phyloP scores from a whole-genome alignment of 2,797 vertebrate species.

The Myotis pilosus region DNA sequence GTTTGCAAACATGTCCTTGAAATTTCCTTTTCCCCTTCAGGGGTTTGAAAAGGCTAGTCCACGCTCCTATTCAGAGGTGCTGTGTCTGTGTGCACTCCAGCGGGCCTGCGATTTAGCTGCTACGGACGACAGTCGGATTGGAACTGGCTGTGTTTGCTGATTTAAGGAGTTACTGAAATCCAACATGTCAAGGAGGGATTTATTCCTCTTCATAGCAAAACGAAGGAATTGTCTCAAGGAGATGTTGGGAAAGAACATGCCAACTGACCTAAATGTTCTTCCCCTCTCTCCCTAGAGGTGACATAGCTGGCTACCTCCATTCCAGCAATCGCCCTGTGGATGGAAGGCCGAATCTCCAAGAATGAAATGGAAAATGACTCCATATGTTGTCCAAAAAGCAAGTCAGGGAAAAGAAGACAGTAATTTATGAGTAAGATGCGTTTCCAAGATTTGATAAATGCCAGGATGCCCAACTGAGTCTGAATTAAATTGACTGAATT shows the following conservation, averaged over 20 bases:
- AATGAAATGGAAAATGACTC: slow-evolving; percentile 80
- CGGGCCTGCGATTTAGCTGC: not conserved
- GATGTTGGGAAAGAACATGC: slow-evolving; percentile 37
- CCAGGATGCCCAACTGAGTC: slow-evolving; percentile 38
- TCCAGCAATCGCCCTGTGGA: not conserved
- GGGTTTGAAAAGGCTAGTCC: slow-evolving; percentile 48
- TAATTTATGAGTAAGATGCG: slow-evolving; percentile 62
- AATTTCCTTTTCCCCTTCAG: slow-evolving; percentile 14
- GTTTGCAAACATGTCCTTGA: slow-evolving; percentile 33
- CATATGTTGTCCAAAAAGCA: slow-evolving; percentile 69
- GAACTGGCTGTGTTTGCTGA: slow-evolving; percentile 13
- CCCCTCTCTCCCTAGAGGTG: slow-evolving; percentile 59
- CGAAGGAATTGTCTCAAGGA: slow-evolving; percentile 6
- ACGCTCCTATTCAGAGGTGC: not conserved
- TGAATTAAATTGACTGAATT: slow-evolving; percentile 44
- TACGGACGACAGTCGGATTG: not conserved
- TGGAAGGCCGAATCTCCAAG: slow-evolving; percentile 58
- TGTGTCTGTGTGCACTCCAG: not conserved
- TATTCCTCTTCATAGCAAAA: slow-evolving; percentile 47
- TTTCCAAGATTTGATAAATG: slow-evolving; percentile 59
- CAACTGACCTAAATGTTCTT: slow-evolving; percentile 26
- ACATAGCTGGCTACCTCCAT: slow-evolving; percentile 55
- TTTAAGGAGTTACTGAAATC: slow-evolving; percentile 12
- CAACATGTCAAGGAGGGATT: slow-evolving; percentile 39
- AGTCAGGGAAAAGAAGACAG: slow-evolving; percentile 71